Evolutionary conservation across 2,888 invertebrate genomes (phyloP).

Genomic region (Hydrotaea diabolus): DNA sequence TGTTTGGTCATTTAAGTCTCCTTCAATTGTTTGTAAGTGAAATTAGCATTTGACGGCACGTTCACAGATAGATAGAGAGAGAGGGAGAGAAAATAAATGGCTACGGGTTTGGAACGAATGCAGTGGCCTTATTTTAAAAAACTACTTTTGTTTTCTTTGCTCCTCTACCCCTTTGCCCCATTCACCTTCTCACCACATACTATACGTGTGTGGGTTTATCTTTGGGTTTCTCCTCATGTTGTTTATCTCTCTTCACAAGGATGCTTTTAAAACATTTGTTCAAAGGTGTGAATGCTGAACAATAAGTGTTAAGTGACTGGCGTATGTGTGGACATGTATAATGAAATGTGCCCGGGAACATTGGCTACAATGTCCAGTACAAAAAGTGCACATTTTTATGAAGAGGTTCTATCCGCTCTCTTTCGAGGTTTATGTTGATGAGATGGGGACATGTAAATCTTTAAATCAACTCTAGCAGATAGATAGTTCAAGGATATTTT

Average conservation of each 20-base stretch:
- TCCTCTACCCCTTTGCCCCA: not conserved
- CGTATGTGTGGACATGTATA: not conserved
- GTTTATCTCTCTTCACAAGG: constrained; percentile 5
- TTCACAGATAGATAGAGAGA: not conserved
- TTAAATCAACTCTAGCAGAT: no score
- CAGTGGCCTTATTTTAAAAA: not conserved
- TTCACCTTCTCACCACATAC: not conserved
- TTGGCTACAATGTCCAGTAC: not conserved
- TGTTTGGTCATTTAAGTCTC: constrained; percentile 14
- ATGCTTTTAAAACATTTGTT: constrained; percentile 32
- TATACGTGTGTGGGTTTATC: not conserved
- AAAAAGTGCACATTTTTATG: no score
- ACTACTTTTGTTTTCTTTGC: constrained; percentile 9
- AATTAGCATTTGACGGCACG: constrained; percentile 65
- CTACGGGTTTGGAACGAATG: not conserved
- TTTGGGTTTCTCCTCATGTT: not conserved
- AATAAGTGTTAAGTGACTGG: not conserved
- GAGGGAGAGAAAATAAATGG: no score
- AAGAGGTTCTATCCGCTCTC: no score
- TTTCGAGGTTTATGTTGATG: no score
- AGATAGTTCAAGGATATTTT: no score
- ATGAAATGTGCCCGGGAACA: not conserved
- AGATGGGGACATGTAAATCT: no score
- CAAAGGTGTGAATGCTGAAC: constrained; percentile 18
- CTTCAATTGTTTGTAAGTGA: constrained; percentile 53